Conservation (phyloP, 2,797 vertebrate species). For the Hippopotamyrus pictus region DNA sequence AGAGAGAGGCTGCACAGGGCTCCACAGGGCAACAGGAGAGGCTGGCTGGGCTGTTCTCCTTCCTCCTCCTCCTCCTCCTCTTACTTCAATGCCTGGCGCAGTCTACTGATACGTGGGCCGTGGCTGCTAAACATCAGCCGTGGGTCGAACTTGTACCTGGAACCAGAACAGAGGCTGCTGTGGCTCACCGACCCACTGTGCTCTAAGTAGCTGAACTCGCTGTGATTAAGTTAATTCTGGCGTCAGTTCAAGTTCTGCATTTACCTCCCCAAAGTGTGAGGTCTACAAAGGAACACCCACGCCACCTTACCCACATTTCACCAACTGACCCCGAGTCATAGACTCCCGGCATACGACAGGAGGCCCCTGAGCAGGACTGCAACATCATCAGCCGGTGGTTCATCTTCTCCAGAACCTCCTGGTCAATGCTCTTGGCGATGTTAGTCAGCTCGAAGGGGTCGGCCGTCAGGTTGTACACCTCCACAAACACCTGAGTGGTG, state of each 20-base stretch:
- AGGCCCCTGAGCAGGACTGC: constrained; percentile 82
- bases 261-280: not conserved
- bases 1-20: constrained; percentile 2
- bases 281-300: not conserved
- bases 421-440: constrained; percentile 87
- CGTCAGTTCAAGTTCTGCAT: not conserved
- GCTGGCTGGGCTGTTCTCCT: constrained; percentile 26
- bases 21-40: constrained; percentile 41
- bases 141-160: constrained; percentile 82
- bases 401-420: constrained; percentile 95
- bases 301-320: not conserved
- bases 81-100: constrained; percentile 58
- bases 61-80: not conserved
- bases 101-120: constrained; percentile 54
- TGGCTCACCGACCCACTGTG: not conserved
- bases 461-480: constrained; percentile 91
- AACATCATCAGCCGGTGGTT: constrained; percentile 97
- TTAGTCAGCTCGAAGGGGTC: constrained; percentile 90
- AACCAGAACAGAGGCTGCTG: not conserved
- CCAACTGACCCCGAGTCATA: constrained; percentile 72
- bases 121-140: constrained; percentile 76
- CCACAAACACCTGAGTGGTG: constrained; percentile 82
- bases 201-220: not conserved
- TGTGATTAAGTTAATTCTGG: not conserved
- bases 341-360: constrained; percentile 80